Percentiles rank a stretch among this genome's conserved stretches.
Conservation (phyloP, 2,797 vertebrate species). For the Premnoplex brunnescens region DNA sequence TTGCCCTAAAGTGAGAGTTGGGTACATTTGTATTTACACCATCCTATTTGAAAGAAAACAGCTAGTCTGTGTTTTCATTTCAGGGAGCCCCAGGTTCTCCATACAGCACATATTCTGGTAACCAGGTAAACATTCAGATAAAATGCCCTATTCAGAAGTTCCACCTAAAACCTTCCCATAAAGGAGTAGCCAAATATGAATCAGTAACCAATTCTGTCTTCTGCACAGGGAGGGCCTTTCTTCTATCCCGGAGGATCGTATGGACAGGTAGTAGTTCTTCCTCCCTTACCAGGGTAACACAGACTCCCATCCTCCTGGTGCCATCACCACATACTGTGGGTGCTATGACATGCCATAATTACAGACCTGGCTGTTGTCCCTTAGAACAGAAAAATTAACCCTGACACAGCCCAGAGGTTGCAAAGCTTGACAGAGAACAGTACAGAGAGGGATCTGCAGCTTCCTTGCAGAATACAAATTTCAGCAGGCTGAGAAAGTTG, state of each 20-base stretch:
- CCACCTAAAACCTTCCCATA: neutral
- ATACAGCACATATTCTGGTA: conserved; percentile 45
- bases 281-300: neutral
- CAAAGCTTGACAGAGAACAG: neutral
- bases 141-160: neutral
- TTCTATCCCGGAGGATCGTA: conserved; percentile 30
- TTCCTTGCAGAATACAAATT: neutral
- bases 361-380: neutral
- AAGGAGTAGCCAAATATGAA: neutral
- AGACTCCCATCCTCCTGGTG: neutral
- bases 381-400: neutral
- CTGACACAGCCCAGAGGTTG: neutral
- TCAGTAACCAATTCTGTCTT: conserved; percentile 22
- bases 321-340: neutral
- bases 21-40: no score
- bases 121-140: conserved; percentile 56
- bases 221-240: conserved; percentile 29
- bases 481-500: neutral
- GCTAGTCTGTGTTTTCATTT: neutral
- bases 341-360: fast-evolving
- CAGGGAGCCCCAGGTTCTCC: conserved; percentile 18
- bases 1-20: no score
- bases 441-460: neutral
- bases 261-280: conserved; percentile 46
- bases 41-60: neutral